phyloP scores from a whole-genome alignment of 2,797 vertebrate genomes.

The Phrynocephalus vlangalii region DNA sequence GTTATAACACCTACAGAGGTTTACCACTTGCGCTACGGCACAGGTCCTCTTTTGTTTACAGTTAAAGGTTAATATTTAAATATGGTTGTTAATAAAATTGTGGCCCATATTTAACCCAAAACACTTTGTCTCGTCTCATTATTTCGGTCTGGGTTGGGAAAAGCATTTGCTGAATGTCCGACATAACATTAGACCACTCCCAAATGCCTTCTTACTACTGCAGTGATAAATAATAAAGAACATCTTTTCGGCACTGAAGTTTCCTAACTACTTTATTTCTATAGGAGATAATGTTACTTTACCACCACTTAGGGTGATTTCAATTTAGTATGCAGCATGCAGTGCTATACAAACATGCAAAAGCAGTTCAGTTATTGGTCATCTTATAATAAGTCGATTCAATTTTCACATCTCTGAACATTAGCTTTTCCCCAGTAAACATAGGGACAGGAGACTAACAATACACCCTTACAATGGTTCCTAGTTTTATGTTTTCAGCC shows the following conservation, averaged over 20 bases:
- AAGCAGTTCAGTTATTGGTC: neutral
- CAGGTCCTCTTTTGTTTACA: too few relatives aligned
- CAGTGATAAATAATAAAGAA: constrained; percentile 19
- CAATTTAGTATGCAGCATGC: too few relatives aligned
- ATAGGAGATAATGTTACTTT: neutral
- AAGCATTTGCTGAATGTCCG: neutral
- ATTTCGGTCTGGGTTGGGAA: too few relatives aligned
- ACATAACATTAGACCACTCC: neutral
- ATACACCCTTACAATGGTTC: too few relatives aligned
- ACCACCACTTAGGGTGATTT: constrained; percentile 3
- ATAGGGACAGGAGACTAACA: neutral
- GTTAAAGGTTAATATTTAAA: too few relatives aligned
- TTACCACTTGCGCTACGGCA: too few relatives aligned
- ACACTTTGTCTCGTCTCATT: too few relatives aligned
- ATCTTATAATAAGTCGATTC: too few relatives aligned
- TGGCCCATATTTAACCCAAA: too few relatives aligned
- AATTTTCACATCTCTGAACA: neutral
- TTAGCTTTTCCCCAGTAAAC: neutral
- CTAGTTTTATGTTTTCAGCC: too few relatives aligned
- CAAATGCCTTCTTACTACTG: neutral
- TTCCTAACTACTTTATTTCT: neutral
- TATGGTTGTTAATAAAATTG: too few relatives aligned
- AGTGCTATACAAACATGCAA: neutral
- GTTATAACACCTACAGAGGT: too few relatives aligned
- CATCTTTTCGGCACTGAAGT: neutral